Evolutionary conservation across 2,888 invertebrate species (phyloP).

Genomic region (Drosophila kuntzei): DNA sequence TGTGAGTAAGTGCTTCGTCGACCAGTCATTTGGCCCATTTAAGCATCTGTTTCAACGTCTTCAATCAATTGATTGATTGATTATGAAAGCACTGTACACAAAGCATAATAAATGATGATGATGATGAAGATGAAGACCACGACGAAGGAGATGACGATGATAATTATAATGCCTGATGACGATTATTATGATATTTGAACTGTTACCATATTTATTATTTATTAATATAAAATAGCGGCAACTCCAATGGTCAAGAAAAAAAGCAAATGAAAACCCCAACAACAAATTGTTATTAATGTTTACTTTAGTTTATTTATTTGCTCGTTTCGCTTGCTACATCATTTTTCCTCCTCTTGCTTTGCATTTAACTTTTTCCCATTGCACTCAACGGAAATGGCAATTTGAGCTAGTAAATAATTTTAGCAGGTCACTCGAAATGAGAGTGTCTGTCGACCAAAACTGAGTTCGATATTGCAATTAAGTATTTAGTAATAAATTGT

Average conservation of each 20-base stretch:
- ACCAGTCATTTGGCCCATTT: constrained; percentile 37
- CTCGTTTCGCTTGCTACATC: constrained; percentile 10
- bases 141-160: constrained; percentile 29
- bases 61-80: constrained; percentile 70
- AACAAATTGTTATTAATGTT: constrained; percentile 68
- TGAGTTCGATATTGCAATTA: constrained; percentile 19
- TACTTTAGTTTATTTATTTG: constrained; percentile 45
- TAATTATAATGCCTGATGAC: constrained; percentile 24
- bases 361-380: constrained; percentile 5
- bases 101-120: constrained; percentile 56
- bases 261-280: constrained; percentile 18
- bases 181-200: constrained; percentile 48
- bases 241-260: constrained; percentile 20
- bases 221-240: constrained; percentile 60
- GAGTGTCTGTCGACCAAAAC: background rate
- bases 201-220: constrained; percentile 67
- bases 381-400: constrained; percentile 44
- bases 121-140: constrained; percentile 35
- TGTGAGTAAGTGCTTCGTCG: constrained; percentile 7
- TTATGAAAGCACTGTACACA: constrained; percentile 64
- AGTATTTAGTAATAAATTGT: constrained; percentile 7
- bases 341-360: constrained; percentile 21
- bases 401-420: constrained; percentile 36
- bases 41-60: constrained; percentile 44
- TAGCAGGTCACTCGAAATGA: constrained; percentile 1